Evolutionary conservation across 1,140 invertebrate genomes (phyloP).

Genomic region (Brachionus calyciflorus): DNA sequence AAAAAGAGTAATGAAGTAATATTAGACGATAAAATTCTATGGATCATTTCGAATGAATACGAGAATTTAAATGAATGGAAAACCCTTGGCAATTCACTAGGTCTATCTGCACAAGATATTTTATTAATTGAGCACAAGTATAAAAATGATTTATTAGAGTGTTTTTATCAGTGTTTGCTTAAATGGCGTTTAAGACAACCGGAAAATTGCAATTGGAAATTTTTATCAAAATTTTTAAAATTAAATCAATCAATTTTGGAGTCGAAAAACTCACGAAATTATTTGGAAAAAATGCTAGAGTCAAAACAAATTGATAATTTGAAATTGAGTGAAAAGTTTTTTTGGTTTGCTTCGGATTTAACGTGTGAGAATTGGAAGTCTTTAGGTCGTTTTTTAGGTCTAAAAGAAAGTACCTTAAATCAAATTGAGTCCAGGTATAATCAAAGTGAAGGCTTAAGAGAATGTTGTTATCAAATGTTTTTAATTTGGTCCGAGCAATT

Average conservation of each 20-base stretch:
- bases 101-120: slow-evolving; percentile 11
- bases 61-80: slow-evolving; percentile 27
- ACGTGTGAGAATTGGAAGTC: slow-evolving; percentile 32
- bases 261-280: background rate
- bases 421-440: background rate
- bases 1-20: background rate
- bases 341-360: slow-evolving; percentile 12
- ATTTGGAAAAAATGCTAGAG: background rate
- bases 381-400: slow-evolving; percentile 26
- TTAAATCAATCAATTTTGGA: background rate
- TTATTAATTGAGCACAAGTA: slow-evolving; percentile 11
- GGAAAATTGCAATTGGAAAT: slow-evolving; percentile 24
- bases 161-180: slow-evolving; percentile 38
- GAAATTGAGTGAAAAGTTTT: background rate
- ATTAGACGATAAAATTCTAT: background rate
- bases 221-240: background rate
- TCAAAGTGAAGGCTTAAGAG: slow-evolving; percentile 12
- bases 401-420: background rate
- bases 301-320: background rate
- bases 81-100: background rate
- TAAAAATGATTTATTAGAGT: background rate
- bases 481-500: slow-evolving; percentile 19
- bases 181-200: slow-evolving; percentile 30
- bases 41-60: background rate
- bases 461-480: slow-evolving; percentile 44